A percentile compares a stretch with the other conserved stretches of the same genome.
phyloP scores from a whole-genome alignment of 37 sponge, comb jelly and placozoan species.

The Aplysina aerophoba region DNA sequence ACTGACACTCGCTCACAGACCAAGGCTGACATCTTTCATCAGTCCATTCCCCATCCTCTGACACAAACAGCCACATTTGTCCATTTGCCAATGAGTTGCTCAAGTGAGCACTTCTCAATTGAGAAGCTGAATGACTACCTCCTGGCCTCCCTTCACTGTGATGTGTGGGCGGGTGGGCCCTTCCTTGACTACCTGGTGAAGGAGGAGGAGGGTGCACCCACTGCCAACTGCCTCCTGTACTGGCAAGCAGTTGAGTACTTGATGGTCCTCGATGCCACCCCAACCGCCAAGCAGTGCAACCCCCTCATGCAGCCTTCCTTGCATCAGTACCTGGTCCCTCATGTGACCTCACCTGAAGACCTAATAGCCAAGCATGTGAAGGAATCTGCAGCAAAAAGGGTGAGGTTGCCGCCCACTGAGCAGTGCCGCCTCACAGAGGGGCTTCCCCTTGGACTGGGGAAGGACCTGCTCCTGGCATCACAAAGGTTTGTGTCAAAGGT shows the following conservation, averaged over 20 bases:
- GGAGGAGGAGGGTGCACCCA: background rate
- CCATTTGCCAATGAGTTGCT: background rate
- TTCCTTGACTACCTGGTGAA: conserved; percentile 40
- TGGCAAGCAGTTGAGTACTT: conserved; percentile 69
- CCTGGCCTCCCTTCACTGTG: conserved; percentile 55
- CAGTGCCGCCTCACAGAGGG: conserved; percentile 20
- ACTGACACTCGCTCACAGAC: background rate
- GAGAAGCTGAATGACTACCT: conserved; percentile 41
- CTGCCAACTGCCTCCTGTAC: conserved; percentile 55
- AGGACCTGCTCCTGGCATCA: conserved; percentile 43
- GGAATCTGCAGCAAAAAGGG: conserved; percentile 4
- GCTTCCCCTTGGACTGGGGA: conserved; percentile 73
- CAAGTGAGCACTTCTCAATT: background rate
- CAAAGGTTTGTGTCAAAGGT: conserved; percentile 61
- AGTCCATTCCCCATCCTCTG: too few species aligned
- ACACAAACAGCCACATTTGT: background rate
- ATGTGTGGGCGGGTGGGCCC: conserved; percentile 55
- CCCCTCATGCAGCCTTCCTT: background rate
- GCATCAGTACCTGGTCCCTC: background rate
- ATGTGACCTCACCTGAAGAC: conserved; percentile 36
- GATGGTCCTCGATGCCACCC: conserved; percentile 9
- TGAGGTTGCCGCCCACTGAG: conserved; percentile 39
- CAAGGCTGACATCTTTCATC: too few species aligned
- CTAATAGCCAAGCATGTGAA: conserved; percentile 53
- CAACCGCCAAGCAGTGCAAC: background rate